These are phyloP conservation scores for Cheilosia scutellata DNA, from an alignment of 2,888 invertebrate genomes.

Conservation along the genomic window DNA sequence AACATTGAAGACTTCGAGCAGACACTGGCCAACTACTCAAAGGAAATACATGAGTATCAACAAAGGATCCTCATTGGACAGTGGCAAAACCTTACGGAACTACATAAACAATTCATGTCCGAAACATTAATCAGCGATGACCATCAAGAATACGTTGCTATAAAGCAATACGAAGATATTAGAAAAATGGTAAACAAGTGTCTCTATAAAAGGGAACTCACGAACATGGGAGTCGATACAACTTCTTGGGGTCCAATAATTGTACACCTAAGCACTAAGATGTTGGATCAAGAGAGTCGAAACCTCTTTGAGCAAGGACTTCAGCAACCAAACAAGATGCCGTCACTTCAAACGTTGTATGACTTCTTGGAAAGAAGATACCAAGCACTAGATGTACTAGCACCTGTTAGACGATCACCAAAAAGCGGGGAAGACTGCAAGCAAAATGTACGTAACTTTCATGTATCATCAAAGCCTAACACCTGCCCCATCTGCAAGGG, in stretches of 20 bases:
- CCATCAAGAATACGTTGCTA: background rate
- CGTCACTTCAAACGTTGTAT: background rate
- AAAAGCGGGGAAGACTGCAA: background rate
- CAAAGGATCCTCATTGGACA: slow-evolving; percentile 26
- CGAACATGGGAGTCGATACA: background rate
- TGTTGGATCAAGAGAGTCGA: background rate
- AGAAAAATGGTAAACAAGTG: slow-evolving; percentile 6
- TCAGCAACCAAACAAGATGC: slow-evolving; percentile 1
- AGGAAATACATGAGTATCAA: slow-evolving; percentile 25
- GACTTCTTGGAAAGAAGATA: background rate
- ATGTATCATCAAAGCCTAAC: background rate
- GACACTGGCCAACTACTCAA: slow-evolving; percentile 11
- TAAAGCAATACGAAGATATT: background rate
- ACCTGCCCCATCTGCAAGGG: background rate
- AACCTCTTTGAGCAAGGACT: background rate
- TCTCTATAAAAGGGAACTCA: slow-evolving; percentile 17
- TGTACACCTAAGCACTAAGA: background rate
- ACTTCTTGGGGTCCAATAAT: background rate
- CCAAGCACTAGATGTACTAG: background rate
- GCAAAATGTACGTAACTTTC: background rate
- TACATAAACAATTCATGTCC: slow-evolving; percentile 17
- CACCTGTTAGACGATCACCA: background rate
- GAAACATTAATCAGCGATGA: slow-evolving; percentile 5
- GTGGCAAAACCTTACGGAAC: slow-evolving; percentile 15
- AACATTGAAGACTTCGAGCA: slow-evolving; percentile 28